Percentiles rank a stretch among this genome's conserved stretches.
Conservation (phyloP, 2,113 vertebrate genomes). For the Lynx canadensis region DNA sequence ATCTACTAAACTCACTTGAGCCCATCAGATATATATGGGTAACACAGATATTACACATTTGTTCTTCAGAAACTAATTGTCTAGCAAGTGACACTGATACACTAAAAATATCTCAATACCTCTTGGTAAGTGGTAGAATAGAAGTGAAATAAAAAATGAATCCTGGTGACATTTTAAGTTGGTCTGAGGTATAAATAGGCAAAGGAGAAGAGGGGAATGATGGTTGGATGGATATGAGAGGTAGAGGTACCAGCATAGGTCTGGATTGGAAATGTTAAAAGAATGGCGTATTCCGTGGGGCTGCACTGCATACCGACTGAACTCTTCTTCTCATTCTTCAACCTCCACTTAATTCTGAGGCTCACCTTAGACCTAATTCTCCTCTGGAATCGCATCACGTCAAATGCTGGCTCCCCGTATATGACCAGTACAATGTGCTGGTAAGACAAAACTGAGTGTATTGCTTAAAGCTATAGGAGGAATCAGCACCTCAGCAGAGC, state of each 20-base stretch:
- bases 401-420: neutral
- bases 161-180: neutral
- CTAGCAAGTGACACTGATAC: neutral
- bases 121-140: neutral
- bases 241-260: neutral
- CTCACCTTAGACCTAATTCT: neutral
- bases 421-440: neutral
- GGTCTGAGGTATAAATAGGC: neutral
- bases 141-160: conserved; percentile 34
- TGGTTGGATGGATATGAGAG: neutral
- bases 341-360: neutral
- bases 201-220: neutral
- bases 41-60: neutral
- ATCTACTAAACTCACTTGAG: neutral
- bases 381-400: neutral
- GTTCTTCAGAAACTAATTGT: neutral
- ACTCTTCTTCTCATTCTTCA: neutral
- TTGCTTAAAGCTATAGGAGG: neutral
- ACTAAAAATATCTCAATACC: conserved; percentile 7
- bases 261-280: neutral
- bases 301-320: neutral
- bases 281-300: neutral
- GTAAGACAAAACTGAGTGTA: neutral
- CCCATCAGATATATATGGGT: neutral
- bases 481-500: neutral